Conservation (phyloP, 2,888 invertebrate species). For the Antitype chi region DNA sequence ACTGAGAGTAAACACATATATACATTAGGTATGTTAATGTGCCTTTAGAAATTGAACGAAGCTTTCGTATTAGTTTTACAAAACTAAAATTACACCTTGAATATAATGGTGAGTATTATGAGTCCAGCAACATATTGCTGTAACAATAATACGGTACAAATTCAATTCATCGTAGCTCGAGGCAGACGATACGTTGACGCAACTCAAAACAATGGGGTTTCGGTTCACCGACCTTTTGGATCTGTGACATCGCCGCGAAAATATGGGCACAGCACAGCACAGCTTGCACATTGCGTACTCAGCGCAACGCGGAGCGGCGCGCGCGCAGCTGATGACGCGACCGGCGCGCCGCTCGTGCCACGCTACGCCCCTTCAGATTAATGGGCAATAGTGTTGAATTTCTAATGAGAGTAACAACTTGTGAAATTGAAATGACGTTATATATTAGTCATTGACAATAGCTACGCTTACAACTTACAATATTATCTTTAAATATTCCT, state of each 20-base stretch:
- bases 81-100: constrained; percentile 70
- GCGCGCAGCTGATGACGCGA: constrained; percentile 78
- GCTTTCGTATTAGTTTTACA: constrained; percentile 69
- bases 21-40: constrained; percentile 4
- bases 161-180: constrained; percentile 84
- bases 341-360: constrained; percentile 83
- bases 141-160: constrained; percentile 84
- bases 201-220: constrained; percentile 88
- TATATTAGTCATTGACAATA: constrained; percentile 71
- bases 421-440: constrained; percentile 84
- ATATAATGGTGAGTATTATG: constrained; percentile 77
- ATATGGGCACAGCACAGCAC: constrained; percentile 83
- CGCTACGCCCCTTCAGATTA: constrained; percentile 85
- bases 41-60: constrained; percentile 20
- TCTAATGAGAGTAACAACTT: constrained; percentile 84
- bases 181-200: constrained; percentile 89
- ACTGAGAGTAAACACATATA: constrained; percentile 16
- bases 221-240: constrained; percentile 88
- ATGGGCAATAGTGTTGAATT: constrained; percentile 83
- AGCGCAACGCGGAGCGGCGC: constrained; percentile 54
- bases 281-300: constrained; percentile 77
- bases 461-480: constrained; percentile 12
- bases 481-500: constrained; percentile 1
- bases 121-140: constrained; percentile 81
- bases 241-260: constrained; percentile 88